These are phyloP conservation scores for Tiliqua scincoides DNA, from an alignment of 2,113 vertebrate genomes.

Conservation along the genomic window DNA sequence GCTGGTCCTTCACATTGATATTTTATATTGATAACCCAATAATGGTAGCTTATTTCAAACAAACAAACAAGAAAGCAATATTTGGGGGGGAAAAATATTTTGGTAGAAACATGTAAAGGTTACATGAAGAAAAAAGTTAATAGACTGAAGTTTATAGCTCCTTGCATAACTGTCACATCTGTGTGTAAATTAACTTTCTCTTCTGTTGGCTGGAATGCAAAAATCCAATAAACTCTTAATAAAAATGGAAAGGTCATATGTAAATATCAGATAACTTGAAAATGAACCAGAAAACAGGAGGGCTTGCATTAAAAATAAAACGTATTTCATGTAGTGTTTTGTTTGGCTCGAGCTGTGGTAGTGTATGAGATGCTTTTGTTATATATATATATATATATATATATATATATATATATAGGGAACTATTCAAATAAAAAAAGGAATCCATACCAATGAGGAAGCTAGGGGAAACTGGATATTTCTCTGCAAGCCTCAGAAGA, in stretches of 20 bases:
- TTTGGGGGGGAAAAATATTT: too few relatives aligned
- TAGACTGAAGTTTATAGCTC: conserved; percentile 77
- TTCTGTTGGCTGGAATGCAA: conserved; percentile 75
- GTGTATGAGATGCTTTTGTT: conserved; percentile 41
- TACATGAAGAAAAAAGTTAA: conserved; percentile 76
- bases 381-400: neutral
- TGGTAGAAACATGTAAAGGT: conserved; percentile 73
- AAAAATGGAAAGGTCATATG: conserved; percentile 83
- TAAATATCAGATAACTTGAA: conserved; percentile 78
- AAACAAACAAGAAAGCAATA: conserved; percentile 55
- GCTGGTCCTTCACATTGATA: conserved; percentile 48
- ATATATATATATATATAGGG: conserved; percentile 6
- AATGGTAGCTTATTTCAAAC: conserved; percentile 51
- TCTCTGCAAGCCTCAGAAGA: conserved; percentile 58
- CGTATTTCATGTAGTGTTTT: conserved; percentile 65
- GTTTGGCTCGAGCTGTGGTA: conserved; percentile 57
- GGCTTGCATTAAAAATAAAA: conserved; percentile 75
- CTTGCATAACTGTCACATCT: conserved; percentile 80
- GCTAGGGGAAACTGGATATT: conserved; percentile 59
- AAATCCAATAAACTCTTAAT: conserved; percentile 84
- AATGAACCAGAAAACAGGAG: conserved; percentile 73
- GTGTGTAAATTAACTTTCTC: conserved; percentile 80
- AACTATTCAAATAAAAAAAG: conserved; percentile 61
- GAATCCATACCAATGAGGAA: conserved; percentile 61
- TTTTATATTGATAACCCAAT: conserved; percentile 46